Conservation (phyloP, 2,113 vertebrate genomes). For the Toxotes chatareus region DNA sequence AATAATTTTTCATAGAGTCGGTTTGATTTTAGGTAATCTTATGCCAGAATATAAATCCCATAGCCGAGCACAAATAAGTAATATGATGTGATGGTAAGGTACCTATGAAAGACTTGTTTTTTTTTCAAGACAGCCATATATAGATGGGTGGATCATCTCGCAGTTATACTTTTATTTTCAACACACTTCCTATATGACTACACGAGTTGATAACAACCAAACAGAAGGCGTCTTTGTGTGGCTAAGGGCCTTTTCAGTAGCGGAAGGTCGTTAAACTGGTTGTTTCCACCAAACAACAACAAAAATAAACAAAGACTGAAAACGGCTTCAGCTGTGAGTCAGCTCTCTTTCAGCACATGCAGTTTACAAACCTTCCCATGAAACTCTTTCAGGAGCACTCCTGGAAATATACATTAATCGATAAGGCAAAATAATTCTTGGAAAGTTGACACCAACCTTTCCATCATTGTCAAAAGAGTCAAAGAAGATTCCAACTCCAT, state of each 20-base stretch:
- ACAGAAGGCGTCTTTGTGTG: not conserved
- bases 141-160: not conserved
- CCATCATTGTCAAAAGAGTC: constrained; percentile 99
- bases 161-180: not conserved
- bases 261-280: not conserved
- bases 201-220: not conserved
- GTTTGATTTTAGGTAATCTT: constrained; percentile 41
- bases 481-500: constrained; percentile 95
- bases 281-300: not conserved
- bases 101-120: not conserved
- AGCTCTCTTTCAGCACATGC: not conserved
- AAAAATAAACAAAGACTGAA: not conserved
- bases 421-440: not conserved
- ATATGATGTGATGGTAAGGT: not conserved
- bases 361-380: not conserved
- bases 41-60: constrained; percentile 31
- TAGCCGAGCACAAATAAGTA: constrained; percentile 40
- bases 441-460: constrained; percentile 86
- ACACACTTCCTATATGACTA: not conserved
- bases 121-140: not conserved
- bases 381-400: not conserved
- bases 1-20: constrained; percentile 47
- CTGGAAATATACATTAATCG: not conserved
- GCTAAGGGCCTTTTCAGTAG: not conserved
- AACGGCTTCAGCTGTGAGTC: not conserved